Evolutionary conservation across 2,797 vertebrate species (phyloP).

Genomic region (Tokudaia tokunoshimensis): DNA sequence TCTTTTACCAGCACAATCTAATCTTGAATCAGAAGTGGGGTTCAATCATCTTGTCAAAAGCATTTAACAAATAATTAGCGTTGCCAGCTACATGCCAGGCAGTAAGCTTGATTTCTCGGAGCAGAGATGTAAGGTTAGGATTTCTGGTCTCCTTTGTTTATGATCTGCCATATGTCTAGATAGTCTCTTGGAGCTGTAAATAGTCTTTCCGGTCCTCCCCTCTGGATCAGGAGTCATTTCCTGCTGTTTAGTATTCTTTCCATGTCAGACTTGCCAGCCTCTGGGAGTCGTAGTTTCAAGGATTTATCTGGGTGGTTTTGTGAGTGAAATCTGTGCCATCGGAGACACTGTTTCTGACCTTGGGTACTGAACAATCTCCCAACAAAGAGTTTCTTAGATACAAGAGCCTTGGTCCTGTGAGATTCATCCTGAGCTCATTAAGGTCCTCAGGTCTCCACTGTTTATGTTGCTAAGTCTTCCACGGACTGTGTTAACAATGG

Average conservation of each 20-base stretch:
- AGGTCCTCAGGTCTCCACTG: background rate
- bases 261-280: background rate
- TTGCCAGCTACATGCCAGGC: background rate
- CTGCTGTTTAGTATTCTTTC: background rate
- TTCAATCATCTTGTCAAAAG: background rate
- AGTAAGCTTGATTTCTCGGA: background rate
- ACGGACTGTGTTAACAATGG: background rate
- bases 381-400: background rate
- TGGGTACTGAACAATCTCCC: background rate
- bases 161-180: background rate
- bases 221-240: background rate
- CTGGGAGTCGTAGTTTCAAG: background rate
- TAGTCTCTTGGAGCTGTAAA: background rate
- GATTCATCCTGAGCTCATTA: background rate
- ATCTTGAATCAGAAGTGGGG: background rate
- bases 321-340: background rate
- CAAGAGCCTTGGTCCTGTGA: background rate
- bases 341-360: background rate
- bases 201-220: background rate
- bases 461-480: background rate
- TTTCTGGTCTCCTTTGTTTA: conserved; percentile 24
- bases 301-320: conserved; percentile 45
- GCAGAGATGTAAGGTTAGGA: background rate
- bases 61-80: conserved; percentile 6
- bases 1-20: background rate